Evolutionary conservation across 1,140 invertebrate genomes (phyloP).

Genomic region (Lasaia peninsularis): DNA sequence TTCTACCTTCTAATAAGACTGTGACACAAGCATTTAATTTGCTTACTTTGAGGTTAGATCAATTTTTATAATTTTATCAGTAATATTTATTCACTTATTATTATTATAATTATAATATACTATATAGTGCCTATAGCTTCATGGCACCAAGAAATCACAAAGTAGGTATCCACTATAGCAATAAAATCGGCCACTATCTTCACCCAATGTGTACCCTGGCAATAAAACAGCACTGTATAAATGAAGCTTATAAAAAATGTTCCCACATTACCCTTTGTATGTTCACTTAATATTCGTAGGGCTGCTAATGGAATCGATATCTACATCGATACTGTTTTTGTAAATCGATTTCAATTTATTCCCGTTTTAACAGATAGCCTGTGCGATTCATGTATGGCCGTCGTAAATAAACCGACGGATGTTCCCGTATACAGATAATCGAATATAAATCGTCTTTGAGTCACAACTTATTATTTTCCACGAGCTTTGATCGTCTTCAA

Average conservation of each 20-base stretch:
- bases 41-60: too few relatives aligned
- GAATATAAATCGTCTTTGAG: neutral
- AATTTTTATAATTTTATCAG: too few relatives aligned
- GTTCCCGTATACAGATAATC: conserved; percentile 1
- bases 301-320: conserved; percentile 5
- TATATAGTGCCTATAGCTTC: too few relatives aligned
- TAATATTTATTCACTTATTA: too few relatives aligned
- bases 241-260: neutral
- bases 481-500: neutral
- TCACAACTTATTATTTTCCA: neutral
- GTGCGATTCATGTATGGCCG: neutral
- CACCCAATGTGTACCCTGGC: too few relatives aligned
- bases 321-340: conserved; percentile 8
- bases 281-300: conserved; percentile 8
- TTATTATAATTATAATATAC: too few relatives aligned
- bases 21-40: too few relatives aligned
- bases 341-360: conserved; percentile 9
- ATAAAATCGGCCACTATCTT: too few relatives aligned
- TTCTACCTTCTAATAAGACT: too few relatives aligned
- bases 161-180: too few relatives aligned
- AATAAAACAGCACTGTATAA: neutral
- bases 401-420: conserved; percentile 4
- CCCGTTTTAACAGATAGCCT: neutral
- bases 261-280: neutral
- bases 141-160: too few relatives aligned